Base-by-base conservation (phyloP, 2,113 vertebrate species). In the Salvelinus alpinus region DNA sequence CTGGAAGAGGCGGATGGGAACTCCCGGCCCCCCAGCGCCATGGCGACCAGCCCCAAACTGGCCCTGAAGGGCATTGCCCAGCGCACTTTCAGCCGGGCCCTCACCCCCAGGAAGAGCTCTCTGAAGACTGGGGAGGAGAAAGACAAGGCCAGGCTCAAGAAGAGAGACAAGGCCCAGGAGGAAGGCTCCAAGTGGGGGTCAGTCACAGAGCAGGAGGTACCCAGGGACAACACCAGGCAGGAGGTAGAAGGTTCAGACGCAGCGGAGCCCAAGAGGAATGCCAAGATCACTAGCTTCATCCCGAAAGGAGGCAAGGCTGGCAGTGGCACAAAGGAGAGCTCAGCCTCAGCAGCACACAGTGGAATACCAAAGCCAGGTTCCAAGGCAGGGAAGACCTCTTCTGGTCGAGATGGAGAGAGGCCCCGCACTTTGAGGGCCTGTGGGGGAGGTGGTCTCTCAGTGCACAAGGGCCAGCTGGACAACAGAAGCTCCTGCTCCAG, bases 11-110 rank as follows among this genome's bases (percentile, higher is more conserved):
- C 89, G 0, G 91, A 94, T 3, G 0, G 94, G 93, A 64, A 94
- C 92, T 47, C 87, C 92, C 93, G 2, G 94, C 94, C 68, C 78
- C 88, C 0, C 93, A 95, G 13, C 24, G 31, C 27, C 29, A 31
- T 22, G 88, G 91, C 73, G 9, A 94, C 85, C 70, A 95, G 96
- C 74, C 95, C 95, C 77, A 96, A 96, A 88, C 95, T 95, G 25
- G 95, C 95, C 0, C 93, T 96, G 77, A 97, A 95, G 85, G 93
- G 94, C 84, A 95, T 96, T 1, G 94, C 95, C 72, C 95, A 96
- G 82, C 91, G 94, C 85, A 96, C 95, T n/a, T 92, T 96, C 22
- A 93, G 95, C 78, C 92, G 95, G 14, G 94, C 94, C 0, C 88
- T 96, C 44, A 95, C 94, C 64, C 94, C 92, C 78, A 96, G 94